phyloP scores from a whole-genome alignment of 30 jellyfish, hydroid and myxozoan genomes.

The Aurelia sp. region DNA sequence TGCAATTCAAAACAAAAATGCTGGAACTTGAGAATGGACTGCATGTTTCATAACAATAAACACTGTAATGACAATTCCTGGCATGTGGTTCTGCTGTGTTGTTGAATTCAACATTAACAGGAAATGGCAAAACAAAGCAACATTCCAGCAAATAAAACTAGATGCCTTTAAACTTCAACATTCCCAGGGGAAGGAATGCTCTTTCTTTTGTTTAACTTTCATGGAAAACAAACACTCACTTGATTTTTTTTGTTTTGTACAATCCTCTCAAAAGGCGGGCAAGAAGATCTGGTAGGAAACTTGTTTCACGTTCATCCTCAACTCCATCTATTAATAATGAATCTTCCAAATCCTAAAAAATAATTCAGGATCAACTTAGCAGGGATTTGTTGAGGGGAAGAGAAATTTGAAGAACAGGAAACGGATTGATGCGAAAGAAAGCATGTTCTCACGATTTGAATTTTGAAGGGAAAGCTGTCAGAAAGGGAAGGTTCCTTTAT shows the following conservation, averaged over 20 bases:
- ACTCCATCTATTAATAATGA: conserved; percentile 85
- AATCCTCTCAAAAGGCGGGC: conserved; percentile 88
- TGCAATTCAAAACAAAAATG: no score
- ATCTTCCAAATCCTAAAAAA: conserved; percentile 91
- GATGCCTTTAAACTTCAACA: not conserved
- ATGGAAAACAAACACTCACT: conserved; percentile 44
- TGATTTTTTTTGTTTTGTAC: conserved; percentile 89
- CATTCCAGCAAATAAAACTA: not conserved
- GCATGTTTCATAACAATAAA: no score
- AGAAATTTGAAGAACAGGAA: no score
- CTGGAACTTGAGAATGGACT: no score
- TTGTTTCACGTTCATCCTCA: conserved; percentile 68
- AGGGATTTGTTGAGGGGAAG: no score
- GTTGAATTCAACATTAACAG: not conserved
- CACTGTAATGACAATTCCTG: no score
- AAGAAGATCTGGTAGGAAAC: conserved; percentile 88
- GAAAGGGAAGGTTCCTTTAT: no score
- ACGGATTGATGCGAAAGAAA: no score
- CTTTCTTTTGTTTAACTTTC: conserved; percentile 29
- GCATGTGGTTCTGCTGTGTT: no score
- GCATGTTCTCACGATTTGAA: no score
- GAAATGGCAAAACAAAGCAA: not conserved
- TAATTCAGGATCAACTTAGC: no score
- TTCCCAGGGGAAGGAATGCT: conserved; percentile 53
- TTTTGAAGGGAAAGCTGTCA: no score